Evolutionary conservation across 1,140 invertebrate genomes (phyloP), one percentile per base, ranked within the genome.

Genomic region (Musca domestica): DNA sequence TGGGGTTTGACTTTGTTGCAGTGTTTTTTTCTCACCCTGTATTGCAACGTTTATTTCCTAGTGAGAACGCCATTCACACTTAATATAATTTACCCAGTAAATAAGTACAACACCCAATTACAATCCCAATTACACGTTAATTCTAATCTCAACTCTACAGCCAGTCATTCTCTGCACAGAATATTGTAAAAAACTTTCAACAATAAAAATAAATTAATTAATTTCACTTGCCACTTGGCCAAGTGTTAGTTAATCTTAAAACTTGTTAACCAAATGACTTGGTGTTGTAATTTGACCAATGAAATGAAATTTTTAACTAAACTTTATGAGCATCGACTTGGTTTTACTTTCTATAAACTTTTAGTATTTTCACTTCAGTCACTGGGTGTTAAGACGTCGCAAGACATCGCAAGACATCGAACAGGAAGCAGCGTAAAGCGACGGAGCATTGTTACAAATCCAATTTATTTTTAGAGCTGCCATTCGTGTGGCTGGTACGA

Each of bases 171-270:
- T 3, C 3, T 3, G 9, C 27, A 30, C 27, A 30, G 9, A 5
- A 41, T 10, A 7, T 41, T 41, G 2, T 5, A 7, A 41, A n/a
- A 41, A 41, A 41, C 34, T 41, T 41, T 61, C 34, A 19, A 19
- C 27, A 61, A 34, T 19, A 61, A 61, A n/a, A 61, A 61, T 61
- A 61, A 61, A 61, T 61, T 61, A 61, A 61, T 61, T 61, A 61
- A 61, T 61, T 61, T 61, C 20, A 23, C 14, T 61, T 61, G 27
- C 19, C 34, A 10, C 17, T 19, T 10, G 9, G 30, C 27, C 6
- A 41, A 41, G 6, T 41, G 34, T 41, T 41, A 41, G 34, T 51
- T 51, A 51, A 51, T 51, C 12, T 4, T 61, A 34, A 61, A 23
- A 34, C 15, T 30, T 61, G 56, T 34, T 61, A 34, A 58, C 27